Evolutionary conservation across 2,888 invertebrate genomes (phyloP), one percentile per base, ranked within the genome.

Genomic region (Lycocerus yunnanus): DNA sequence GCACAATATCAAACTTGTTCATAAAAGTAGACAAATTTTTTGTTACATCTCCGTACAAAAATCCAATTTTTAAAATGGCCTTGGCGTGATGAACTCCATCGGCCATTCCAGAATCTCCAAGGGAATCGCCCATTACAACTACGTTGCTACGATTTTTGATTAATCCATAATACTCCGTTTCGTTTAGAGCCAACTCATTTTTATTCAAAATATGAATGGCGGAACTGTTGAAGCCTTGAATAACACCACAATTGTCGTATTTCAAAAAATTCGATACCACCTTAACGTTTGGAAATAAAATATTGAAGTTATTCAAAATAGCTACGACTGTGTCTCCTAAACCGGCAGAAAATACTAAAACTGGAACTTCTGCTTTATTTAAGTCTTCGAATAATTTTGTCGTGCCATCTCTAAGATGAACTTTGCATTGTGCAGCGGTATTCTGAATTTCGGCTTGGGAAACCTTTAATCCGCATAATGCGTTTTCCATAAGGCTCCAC

Each of bases 291-390:
- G 92, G 89, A 15, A 90, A 88, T 71, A 93, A 85, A 5, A 94
- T 90, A 69, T 91, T 88, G 61, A 93, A 91, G 66, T 93, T 92
- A 68, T 89, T 88, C 58, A 99, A 88, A 20, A 96, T 91, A 3
- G 94, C 93, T 20, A 93, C 89, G 1, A 99, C 95, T 0, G 96
- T 91, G 86, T 99, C 95, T 0, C 98, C 98, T 11, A 98, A 89
- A 0, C 99, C 99, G 6, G 98, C 99, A 1, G 97, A 97, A 88
- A 99, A 98, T 61, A 99, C 95, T 75, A 99, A 87, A 69, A 98
- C 89, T 0, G 98, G 99, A 0, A 96, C 91, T 86, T 98, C 95
- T 0, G 97, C 98, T 89, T 2, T 4, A 18, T 2, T 18, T 4
- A 18, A 18, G 18, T 18, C 18, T 2, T 18, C 3, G 18, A 18